phyloP scores from a whole-genome alignment of 2,797 vertebrate species.

The Acridotheres tristis region DNA sequence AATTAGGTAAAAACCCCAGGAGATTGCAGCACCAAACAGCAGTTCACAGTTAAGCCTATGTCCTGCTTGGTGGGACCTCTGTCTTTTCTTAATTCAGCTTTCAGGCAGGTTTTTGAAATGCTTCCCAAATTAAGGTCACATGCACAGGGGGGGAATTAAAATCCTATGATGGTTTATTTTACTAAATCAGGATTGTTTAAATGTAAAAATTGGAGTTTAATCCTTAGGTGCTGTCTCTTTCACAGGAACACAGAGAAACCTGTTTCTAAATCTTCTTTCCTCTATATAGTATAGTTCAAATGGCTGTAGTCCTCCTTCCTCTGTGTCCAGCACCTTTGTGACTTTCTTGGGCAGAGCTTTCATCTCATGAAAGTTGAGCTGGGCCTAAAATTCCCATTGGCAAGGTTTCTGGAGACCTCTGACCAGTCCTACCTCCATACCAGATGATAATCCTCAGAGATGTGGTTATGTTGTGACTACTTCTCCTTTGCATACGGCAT shows the following conservation, averaged over 20 bases:
- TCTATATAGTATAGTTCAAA: background rate
- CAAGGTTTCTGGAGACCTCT: background rate
- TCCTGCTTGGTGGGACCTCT: background rate
- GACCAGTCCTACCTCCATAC: background rate
- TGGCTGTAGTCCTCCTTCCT: background rate
- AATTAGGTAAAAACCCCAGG: background rate
- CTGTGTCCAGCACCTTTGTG: background rate
- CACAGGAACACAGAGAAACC: background rate
- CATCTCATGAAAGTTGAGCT: background rate
- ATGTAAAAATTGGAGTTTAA: background rate
- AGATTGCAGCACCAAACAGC: background rate
- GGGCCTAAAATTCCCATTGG: background rate
- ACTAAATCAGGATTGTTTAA: background rate
- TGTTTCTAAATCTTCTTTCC: background rate
- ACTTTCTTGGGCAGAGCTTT: background rate
- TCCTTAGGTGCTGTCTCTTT: background rate
- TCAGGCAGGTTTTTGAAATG: background rate
- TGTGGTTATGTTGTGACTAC: background rate
- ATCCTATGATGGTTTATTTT: background rate
- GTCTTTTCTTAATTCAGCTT: background rate
- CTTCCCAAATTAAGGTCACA: background rate
- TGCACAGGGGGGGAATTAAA: background rate
- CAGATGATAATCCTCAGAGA: background rate
- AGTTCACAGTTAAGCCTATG: background rate
- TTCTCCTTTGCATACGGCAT: background rate